phyloP scores from a whole-genome alignment of 2,888 invertebrate genomes.

The Busseola fusca region DNA sequence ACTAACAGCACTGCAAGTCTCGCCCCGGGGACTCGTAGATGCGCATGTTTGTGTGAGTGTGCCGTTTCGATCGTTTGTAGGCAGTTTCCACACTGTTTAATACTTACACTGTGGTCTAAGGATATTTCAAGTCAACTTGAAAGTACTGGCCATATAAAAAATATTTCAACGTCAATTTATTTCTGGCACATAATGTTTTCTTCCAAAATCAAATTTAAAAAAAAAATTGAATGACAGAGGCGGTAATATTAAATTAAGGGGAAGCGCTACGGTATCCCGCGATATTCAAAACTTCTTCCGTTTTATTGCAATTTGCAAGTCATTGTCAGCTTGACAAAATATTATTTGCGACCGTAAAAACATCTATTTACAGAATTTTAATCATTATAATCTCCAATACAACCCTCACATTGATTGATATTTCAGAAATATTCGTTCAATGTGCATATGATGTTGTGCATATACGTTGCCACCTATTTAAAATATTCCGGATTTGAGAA shows the following conservation, averaged over 20 bases:
- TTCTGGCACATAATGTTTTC: neutral
- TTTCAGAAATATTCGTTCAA: neutral
- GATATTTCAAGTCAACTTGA: neutral
- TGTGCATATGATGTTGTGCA: no score
- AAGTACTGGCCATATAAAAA: neutral
- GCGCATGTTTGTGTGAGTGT: no score
- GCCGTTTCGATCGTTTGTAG: no score
- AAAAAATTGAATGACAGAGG: neutral
- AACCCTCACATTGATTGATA: neutral
- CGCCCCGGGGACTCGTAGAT: no score
- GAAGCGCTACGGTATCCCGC: neutral
- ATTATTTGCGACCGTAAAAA: neutral
- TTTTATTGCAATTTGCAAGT: neutral
- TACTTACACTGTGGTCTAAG: no score
- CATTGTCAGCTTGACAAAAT: no score
- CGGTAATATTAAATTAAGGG: neutral
- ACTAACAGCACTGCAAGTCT: no score
- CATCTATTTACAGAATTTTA: no score
- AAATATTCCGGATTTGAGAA: neutral
- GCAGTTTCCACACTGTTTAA: no score
- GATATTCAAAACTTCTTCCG: neutral
- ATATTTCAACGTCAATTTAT: neutral
- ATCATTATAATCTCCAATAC: neutral
- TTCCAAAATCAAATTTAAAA: neutral
- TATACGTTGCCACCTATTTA: slow-evolving; percentile 16